Conservation (phyloP, 2,888 invertebrate genomes). For the Loripinus fragilis region DNA sequence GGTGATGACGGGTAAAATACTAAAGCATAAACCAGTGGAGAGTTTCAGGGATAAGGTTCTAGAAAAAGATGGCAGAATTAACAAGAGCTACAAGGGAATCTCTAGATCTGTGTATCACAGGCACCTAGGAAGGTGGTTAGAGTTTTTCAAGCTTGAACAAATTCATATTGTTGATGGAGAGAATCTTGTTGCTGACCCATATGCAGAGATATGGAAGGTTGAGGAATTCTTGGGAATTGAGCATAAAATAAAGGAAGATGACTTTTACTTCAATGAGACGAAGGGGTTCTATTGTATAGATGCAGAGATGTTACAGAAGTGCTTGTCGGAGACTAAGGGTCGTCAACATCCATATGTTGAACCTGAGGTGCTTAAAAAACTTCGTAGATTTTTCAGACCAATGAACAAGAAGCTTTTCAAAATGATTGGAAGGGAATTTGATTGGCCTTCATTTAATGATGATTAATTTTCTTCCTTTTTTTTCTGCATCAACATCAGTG, state of each 20-base stretch:
- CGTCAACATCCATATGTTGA: slow-evolving; percentile 94
- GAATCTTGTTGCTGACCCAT: slow-evolving; percentile 71
- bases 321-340: slow-evolving; percentile 94
- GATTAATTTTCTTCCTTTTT: too few species aligned
- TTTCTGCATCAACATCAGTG: too few species aligned
- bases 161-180: slow-evolving; percentile 93
- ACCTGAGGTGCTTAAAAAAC: slow-evolving; percentile 85
- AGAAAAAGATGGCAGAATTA: slow-evolving; percentile 78
- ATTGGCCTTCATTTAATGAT: slow-evolving; percentile 91
- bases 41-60: slow-evolving; percentile 82
- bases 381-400: slow-evolving; percentile 77
- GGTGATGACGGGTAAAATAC: slow-evolving; percentile 85
- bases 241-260: slow-evolving; percentile 85
- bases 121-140: slow-evolving; percentile 95
- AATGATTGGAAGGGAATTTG: slow-evolving; percentile 94
- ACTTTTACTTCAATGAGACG: slow-evolving; percentile 98
- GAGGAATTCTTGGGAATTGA: slow-evolving; percentile 76
- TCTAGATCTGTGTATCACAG: slow-evolving; percentile 83
- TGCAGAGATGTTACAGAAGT: slow-evolving; percentile 88
- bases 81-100: slow-evolving; percentile 83
- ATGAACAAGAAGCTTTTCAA: slow-evolving; percentile 86
- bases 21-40: slow-evolving; percentile 67
- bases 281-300: slow-evolving; percentile 96
- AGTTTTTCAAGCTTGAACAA: slow-evolving; percentile 95
- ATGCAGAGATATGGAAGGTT: slow-evolving; percentile 69